These are phyloP conservation scores for Limonius californicus DNA, from an alignment of 1,140 invertebrate species.

Conservation along the genomic window DNA sequence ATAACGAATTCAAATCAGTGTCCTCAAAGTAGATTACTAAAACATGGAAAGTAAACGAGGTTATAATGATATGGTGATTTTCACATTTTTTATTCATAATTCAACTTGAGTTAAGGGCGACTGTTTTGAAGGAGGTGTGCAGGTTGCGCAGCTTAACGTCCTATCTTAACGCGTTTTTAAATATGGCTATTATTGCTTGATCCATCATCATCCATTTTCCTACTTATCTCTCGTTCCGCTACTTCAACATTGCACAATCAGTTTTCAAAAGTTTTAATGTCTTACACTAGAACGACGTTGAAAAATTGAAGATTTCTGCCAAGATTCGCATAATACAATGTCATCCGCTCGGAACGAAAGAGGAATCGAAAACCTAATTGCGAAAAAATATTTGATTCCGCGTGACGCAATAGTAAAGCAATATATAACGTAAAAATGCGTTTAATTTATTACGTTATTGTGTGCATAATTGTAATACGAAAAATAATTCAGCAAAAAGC, in stretches of 20 bases:
- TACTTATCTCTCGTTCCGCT: not conserved
- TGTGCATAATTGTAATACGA: too few species aligned
- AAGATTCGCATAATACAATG: not conserved
- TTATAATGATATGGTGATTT: constrained; percentile 32
- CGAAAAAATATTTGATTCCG: too few species aligned
- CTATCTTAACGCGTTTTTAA: constrained; percentile 24
- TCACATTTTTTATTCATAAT: constrained; percentile 31
- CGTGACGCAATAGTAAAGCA: too few species aligned
- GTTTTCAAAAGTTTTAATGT: not conserved
- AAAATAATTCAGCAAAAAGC: too few species aligned
- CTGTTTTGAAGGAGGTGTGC: not conserved
- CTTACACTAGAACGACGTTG: not conserved
- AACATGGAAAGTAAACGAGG: constrained; percentile 32
- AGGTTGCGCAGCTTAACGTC: not conserved
- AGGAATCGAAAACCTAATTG: too few species aligned
- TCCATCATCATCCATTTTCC: constrained; percentile 22
- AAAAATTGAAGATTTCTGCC: not conserved
- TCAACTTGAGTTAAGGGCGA: constrained; percentile 14
- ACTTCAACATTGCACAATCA: not conserved
- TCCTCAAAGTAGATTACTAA: constrained; percentile 21
- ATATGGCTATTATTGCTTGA: constrained; percentile 24
- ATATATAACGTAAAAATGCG: too few species aligned
- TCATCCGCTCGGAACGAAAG: too few species aligned
- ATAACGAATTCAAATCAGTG: constrained; percentile 22
- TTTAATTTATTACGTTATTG: too few species aligned